Percentiles rank a stretch among this genome's conserved stretches.
Conservation (phyloP, 2,113 vertebrate genomes). For the Dinomys branickii region DNA sequence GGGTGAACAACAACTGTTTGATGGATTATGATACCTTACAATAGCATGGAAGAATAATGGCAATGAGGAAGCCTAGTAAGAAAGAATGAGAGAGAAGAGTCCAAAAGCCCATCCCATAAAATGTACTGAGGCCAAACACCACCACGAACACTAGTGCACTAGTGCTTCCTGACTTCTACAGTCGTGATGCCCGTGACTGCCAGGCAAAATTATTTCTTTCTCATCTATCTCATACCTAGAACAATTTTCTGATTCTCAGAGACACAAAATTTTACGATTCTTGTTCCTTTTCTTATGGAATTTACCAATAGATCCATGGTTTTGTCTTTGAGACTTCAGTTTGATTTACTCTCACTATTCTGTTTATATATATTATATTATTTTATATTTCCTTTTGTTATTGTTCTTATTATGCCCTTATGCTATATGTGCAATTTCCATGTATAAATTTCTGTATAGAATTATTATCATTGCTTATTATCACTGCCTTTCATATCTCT, state of each 20-base stretch:
- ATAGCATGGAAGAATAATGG: neutral
- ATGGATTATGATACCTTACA: neutral
- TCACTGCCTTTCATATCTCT: neutral
- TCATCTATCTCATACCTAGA: neutral
- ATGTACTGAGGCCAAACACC: neutral
- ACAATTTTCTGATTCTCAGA: neutral
- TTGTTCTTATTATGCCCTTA: neutral
- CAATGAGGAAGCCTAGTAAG: neutral
- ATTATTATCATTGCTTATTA: neutral
- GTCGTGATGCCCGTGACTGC: fast-evolving
- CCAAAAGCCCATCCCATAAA: neutral
- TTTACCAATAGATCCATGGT: neutral
- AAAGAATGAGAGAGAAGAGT: neutral
- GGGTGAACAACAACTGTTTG: neutral
- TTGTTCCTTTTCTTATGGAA: neutral
- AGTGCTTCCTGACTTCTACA: neutral
- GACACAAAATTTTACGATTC: neutral
- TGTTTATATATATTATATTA: neutral
- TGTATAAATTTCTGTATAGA: neutral
- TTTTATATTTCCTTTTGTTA: too few species aligned
- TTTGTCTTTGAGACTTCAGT: neutral
- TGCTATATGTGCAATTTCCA: neutral
- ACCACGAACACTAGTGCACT: neutral
- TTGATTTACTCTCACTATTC: neutral
- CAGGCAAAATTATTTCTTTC: neutral